Evolutionary conservation across 1,140 invertebrate species (phyloP).

Genomic region (Aphis craccivora): DNA sequence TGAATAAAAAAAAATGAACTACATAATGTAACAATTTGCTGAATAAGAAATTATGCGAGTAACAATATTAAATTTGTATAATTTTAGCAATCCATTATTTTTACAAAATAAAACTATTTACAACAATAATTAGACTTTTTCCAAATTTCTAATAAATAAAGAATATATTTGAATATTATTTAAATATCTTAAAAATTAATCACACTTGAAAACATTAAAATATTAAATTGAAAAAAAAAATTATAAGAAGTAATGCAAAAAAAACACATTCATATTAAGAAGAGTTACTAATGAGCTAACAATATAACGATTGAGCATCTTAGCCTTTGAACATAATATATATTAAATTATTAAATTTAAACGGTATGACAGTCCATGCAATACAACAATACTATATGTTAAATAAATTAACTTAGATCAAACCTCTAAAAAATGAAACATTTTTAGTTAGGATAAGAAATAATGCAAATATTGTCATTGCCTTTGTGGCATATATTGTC

Average conservation of each 20-base stretch:
- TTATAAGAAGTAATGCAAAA: neutral
- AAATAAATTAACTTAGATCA: neutral
- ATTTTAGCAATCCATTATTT: neutral
- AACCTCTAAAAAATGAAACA: neutral
- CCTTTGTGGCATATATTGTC: neutral
- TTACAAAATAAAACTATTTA: neutral
- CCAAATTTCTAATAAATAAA: neutral
- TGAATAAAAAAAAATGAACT: neutral
- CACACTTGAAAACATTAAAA: neutral
- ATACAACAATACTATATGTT: neutral
- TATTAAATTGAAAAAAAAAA: neutral
- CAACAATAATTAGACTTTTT: constrained; percentile 1
- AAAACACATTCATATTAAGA: neutral
- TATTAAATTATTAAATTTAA: neutral
- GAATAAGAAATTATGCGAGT: neutral
- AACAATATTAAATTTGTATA: constrained; percentile 9
- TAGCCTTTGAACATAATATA: neutral
- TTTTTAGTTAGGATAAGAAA: neutral
- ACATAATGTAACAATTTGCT: neutral
- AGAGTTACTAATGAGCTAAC: neutral
- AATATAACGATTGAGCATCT: neutral
- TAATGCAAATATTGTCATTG: constrained; percentile 41
- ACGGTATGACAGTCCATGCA: neutral
- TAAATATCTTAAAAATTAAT: constrained; percentile 24
- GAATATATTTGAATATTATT: no score